phyloP scores from a whole-genome alignment of 2,888 invertebrate genomes.

The Ophioninae sp. region DNA sequence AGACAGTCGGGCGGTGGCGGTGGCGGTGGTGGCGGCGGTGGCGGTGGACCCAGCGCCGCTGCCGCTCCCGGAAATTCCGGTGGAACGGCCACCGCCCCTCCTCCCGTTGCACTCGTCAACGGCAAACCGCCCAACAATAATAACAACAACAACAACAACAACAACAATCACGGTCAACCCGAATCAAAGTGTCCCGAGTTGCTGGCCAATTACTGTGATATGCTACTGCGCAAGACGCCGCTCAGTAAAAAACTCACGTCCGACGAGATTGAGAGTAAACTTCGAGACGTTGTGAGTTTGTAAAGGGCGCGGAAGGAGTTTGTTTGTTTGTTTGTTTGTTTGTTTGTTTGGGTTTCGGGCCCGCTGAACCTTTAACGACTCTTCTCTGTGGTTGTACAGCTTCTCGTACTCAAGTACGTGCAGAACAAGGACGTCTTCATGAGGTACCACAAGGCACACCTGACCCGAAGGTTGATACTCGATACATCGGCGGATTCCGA shows the following conservation, averaged over 20 bases:
- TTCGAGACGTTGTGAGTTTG: constrained; percentile 92
- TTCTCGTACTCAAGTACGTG: constrained; percentile 98
- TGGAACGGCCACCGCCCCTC: constrained; percentile 59
- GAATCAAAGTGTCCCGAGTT: constrained; percentile 99
- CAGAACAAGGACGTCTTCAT: constrained; percentile 99
- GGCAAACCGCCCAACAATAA: no score
- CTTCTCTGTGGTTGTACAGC: constrained; percentile 75
- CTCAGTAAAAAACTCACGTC: constrained; percentile 97
- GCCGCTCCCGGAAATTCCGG: no score
- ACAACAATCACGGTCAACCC: constrained; percentile 83
- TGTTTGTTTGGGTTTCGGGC: no score
- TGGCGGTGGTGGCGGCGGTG: no score
- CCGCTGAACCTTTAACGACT: no score
- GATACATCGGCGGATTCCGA: constrained; percentile 99
- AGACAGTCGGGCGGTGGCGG: constrained; percentile 74
- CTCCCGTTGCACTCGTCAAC: neutral
- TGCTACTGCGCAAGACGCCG: constrained; percentile 97
- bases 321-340: neutral
- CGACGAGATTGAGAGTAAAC: constrained; percentile 97
- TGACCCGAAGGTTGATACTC: constrained; percentile 96
- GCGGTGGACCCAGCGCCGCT: constrained; percentile 56
- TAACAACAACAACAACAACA: constrained; percentile 61
- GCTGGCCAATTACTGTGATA: constrained; percentile 99
- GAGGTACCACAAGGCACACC: constrained; percentile 99
- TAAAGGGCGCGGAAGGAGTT: neutral